Evolutionary conservation across 1,140 invertebrate genomes (phyloP), one percentile per base, ranked within the genome.

Genomic region (Trigoniulus corallinus): DNA sequence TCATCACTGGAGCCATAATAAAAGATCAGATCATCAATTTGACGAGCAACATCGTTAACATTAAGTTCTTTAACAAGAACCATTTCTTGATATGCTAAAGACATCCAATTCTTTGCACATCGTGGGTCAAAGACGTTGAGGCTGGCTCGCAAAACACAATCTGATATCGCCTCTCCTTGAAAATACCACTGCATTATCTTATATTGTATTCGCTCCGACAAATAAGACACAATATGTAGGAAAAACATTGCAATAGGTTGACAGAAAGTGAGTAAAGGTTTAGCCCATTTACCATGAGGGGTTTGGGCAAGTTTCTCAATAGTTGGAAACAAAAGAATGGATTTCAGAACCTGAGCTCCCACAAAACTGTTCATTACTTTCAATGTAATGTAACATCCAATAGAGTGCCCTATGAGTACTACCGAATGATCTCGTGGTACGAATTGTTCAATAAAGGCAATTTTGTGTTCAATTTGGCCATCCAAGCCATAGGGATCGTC

Each of bases 391-490:
- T 86, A 85, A 53, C 75, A 72, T 1, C 87, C 87, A 58, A 89
- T 82, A 0, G 87, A 91, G 71, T 91, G 87, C 1, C 81, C 85
- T 55, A 91, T 72, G 0, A 88, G 57, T 64, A 84, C 75, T 2
- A 92, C 60, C 57, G 72, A 74, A 0, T 74, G 71, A 64, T 79
- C 68, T 34, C 67, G 56, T 3, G 84, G 82, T 48, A 87, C 67
- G 59, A 78, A 79, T 51, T 78, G 71, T 51, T 75, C 69, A 40
- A 89, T 77, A 64, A 89, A 88, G 42, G 75, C 71, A 13, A 75
- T 69, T 67, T 89, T 89, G 61, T 89, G 82, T n/a, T 75, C 58
- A n/a, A 84, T 67, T 69, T 91, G 86, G 4, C 78, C 83, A 50
- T 77, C 62, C 20, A 89, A 59, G 54, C 75, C 69, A 63, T 79